A percentile compares a stretch with the other conserved stretches of the same genome.
Evolutionary conservation across 2,888 invertebrate genomes (phyloP).

Genomic region (Hypomecis atomaria): DNA sequence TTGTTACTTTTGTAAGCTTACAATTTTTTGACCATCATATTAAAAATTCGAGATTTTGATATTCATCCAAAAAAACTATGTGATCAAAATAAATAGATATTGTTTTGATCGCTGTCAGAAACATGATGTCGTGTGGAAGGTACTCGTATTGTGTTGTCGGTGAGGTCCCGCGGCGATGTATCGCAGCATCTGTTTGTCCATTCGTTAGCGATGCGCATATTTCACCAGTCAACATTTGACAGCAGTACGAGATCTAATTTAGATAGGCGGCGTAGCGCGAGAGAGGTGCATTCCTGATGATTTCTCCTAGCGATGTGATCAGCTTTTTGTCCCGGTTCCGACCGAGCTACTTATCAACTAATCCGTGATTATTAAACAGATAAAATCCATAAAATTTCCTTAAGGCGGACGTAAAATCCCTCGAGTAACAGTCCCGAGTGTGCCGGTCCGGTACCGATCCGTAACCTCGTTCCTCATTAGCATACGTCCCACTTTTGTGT

Average conservation of each 20-base stretch:
- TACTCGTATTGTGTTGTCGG: background rate
- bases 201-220: conserved; percentile 27
- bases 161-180: background rate
- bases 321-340: conserved; percentile 9
- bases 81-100: too few species aligned
- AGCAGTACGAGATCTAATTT: conserved; percentile 35
- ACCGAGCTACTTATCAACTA: background rate
- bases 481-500: conserved; percentile 53
- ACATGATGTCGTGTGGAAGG: too few species aligned
- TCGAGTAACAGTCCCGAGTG: background rate
- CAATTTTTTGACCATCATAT: too few species aligned
- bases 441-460: conserved; percentile 3
- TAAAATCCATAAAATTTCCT: background rate
- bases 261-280: conserved; percentile 26
- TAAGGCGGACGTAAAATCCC: background rate
- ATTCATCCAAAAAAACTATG: too few species aligned
- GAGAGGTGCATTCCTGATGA: conserved; percentile 34
- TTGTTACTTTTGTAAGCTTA: too few species aligned
- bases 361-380: background rate
- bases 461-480: conserved; percentile 22
- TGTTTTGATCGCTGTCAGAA: too few species aligned
- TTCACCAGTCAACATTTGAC: conserved; percentile 37
- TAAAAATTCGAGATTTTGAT: too few species aligned
- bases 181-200: conserved; percentile 4
- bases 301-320: conserved; percentile 29